Evolutionary conservation across 2,113 vertebrate genomes (phyloP).

Genomic region (Mystacornis crossleyi): DNA sequence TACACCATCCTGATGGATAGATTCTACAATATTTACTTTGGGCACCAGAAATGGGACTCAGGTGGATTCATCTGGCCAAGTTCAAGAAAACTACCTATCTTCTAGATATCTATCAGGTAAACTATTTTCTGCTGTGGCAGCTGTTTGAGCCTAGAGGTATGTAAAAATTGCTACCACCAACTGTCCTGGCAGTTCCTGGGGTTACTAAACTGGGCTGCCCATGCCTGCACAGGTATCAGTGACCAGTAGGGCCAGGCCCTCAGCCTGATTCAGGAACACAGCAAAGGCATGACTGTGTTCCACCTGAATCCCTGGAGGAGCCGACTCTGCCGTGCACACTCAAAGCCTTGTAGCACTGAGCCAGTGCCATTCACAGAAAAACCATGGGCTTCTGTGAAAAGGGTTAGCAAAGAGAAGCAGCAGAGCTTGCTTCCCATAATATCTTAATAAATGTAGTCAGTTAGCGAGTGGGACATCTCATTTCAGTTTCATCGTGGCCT

Average conservation of each 20-base stretch:
- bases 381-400: not conserved
- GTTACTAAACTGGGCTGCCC: not conserved
- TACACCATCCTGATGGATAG: not conserved
- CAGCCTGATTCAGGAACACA: not conserved
- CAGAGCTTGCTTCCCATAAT: not conserved
- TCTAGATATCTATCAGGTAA: not conserved
- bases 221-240: not conserved
- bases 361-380: not conserved
- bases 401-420: not conserved
- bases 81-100: not conserved
- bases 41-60: not conserved
- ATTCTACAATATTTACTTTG: not conserved
- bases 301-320: not conserved
- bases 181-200: not conserved
- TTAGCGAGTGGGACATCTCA: not conserved
- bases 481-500: not conserved
- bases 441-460: not conserved
- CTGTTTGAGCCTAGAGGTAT: not conserved
- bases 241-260: not conserved
- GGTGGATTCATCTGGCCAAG: not conserved
- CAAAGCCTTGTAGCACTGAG: fast-evolving
- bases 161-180: not conserved
- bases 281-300: not conserved
- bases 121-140: not conserved
- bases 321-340: fast-evolving